Base-by-base conservation (phyloP, 1,140 invertebrate genomes). In the Gonatopus flavifemur region DNA sequence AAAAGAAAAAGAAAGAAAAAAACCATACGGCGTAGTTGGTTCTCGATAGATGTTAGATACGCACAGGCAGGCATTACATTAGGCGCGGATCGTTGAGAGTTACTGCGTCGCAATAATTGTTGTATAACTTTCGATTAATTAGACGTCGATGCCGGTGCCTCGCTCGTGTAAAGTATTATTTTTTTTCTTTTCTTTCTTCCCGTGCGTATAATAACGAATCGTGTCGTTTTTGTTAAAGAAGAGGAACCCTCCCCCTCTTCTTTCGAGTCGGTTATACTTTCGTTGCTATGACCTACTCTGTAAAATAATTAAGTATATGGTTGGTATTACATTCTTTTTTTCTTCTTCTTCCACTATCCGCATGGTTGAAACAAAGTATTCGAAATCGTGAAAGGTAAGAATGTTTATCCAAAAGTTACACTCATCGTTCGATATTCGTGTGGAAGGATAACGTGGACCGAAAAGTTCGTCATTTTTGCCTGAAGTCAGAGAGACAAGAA, bases 231-330 rank as follows among this genome's bases (percentile, higher is more conserved):
- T 18, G 20, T 15, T 22, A 15, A 25, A 8, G 43, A 31, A 37
- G 36, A 18, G 31, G 39, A 28, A 28, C 41, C 30, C 25, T 35
- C 16, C 30, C 5, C 12, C 20, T 3, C 22, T 18, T 32, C 31
- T 57, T 56, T 20, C 57, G 33, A 49, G 37, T 65, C 58, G 60
- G 62, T 72, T 72, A 70, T 67, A 71, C 69, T 73, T 73, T 73
- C 68, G 58, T 72, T 71, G 58, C 50, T 67, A 64, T 60, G 66
- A 64, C 65, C 64, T 53, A 57, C 39, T 53, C 49, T 59, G n/a
- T n/a, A n/a, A n/a, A n/a, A n/a, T n/a, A n/a, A n/a, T n/a, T n/a
- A n/a, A n/a, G n/a, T n/a, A n/a, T n/a, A n/a, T n/a, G n/a, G n/a
- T n/a, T n/a, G n/a, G n/a, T n/a, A n/a, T n/a, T n/a, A n/a, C n/a